Base-by-base conservation (phyloP, 2,888 invertebrate genomes). In the Sepiola atlantica region DNA sequence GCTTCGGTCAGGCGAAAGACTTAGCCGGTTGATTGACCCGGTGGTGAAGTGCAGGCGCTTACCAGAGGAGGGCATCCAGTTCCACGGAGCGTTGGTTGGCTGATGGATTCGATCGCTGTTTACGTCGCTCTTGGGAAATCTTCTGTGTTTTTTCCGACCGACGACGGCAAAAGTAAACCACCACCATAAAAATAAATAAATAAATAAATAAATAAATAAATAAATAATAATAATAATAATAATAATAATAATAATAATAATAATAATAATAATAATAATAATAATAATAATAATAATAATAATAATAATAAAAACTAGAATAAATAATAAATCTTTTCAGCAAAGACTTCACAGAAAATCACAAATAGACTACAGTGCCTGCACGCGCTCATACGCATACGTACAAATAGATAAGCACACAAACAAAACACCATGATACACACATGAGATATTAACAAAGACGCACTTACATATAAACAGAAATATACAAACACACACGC, bases 21-120 rank as follows among this genome's bases (percentile, higher is more conserved):
- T 45, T 77, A 77, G 77, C 77, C 77, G n/a, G n/a, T n/a, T 77
- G 77, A 77, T 77, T n/a, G 77, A 77, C n/a, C 77, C 77, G n/a
- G n/a, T n/a, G n/a, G 77, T 77, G 77, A 77, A 45, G 45, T 10
- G n/a, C 77, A 77, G 77, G n/a, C 77, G 77, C n/a, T 21, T 16
- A n/a, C 77, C n/a, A 18, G 77, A n/a, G n/a, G n/a, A n/a, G 77
- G n/a, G n/a, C 77, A 77, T 77, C n/a, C n/a, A 16, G 77, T n/a
- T 77, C 77, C 77, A 77, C 77, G 4, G 77, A n/a, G n/a, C n/a
- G 77, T 16, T n/a, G 77, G 77, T 21, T 45, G 57, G 57, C 20
- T 77, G 77, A 77, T 77, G n/a, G n/a, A 77, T 77, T 77, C 77
- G 77, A 77, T n/a, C 77, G 14, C 77, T 77, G 77, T 77, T 77